Evolutionary conservation across 2,888 invertebrate species (phyloP).

Genomic region (Ariolimax columbianus): DNA sequence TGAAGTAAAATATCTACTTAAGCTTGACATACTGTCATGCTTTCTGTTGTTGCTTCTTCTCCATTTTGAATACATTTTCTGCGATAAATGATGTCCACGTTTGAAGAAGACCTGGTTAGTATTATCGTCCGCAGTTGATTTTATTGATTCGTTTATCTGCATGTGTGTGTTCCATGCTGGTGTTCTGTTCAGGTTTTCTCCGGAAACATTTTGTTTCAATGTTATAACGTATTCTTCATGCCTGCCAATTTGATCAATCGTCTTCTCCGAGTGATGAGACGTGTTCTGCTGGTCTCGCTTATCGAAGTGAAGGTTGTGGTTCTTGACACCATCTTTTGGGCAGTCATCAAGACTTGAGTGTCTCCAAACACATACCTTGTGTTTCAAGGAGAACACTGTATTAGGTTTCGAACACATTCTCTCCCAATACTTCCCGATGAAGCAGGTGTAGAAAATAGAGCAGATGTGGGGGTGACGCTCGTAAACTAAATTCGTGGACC

Average conservation of each 20-base stretch:
- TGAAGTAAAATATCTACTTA: no score
- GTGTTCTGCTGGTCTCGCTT: not conserved
- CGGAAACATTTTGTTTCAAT: not conserved
- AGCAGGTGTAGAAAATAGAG: constrained; percentile 56
- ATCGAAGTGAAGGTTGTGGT: not conserved
- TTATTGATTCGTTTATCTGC: no score
- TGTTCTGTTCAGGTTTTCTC: not conserved
- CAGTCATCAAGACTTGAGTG: constrained; percentile 57
- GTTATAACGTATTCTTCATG: not conserved
- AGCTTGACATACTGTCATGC: no score
- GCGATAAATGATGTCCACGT: no score
- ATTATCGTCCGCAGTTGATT: no score
- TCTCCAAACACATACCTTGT: constrained; percentile 59
- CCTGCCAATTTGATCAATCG: not conserved
- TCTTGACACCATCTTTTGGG: not conserved
- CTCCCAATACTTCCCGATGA: constrained; percentile 50
- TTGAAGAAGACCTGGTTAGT: no score
- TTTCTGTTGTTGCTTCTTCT: no score
- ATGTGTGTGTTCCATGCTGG: not conserved
- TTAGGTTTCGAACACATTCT: constrained; percentile 46
- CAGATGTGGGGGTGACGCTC: constrained; percentile 36
- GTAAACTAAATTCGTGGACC: not conserved
- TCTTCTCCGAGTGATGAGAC: not conserved
- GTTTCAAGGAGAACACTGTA: constrained; percentile 57
- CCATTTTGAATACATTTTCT: no score